Base-by-base conservation (phyloP, 2,888 invertebrate genomes). In the Pinctada fucata region DNA sequence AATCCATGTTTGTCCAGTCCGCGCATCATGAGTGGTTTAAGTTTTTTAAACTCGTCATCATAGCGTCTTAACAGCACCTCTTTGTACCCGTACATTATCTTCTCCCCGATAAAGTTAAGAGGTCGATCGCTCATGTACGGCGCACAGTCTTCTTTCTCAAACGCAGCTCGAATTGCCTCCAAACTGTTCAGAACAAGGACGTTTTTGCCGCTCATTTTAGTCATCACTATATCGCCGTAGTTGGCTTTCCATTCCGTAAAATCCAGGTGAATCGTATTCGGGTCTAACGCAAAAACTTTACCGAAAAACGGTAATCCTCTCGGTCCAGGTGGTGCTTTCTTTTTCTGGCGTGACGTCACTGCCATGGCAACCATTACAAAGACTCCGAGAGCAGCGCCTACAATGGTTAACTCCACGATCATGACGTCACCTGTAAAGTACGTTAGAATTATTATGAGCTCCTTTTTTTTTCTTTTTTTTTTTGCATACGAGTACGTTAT, bases 161-260 rank as follows among this genome's bases (percentile, higher is more conserved):
- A 86, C 71, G 85, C 83, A 69, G 82, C 77, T 45, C 80, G 75
- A 0, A 86, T 75, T 49, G 82, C 80, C 45, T 86, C 84, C 3
- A 83, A 82, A 50, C 81, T 82, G 68, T 84, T 86, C 4, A 86
- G 73, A 6, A 85, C 83, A 2, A 84, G 49, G 50, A 79, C 82
- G 66, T 82, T 79, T 76, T 84, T 82, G 5, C 86, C 85, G 2
- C 83, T 70, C 10, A 85, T 75, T 79, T 83, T 86, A 48, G 83
- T 83, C 78, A 83, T 83, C 48, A 85, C 81, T 10, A 86, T 75
- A 52, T 86, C 82, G 10, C 85, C 85, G 73, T 78, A 81, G 8
- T 58, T 71, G 75, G 82, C 82, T 63, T 82, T 80, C 86, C 86
- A 86, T 74, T 84, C 81, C 74, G 80, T 73, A 51, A 86, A 84